phyloP scores from a whole-genome alignment of 2,113 vertebrate species.

The Aix galericulata region DNA sequence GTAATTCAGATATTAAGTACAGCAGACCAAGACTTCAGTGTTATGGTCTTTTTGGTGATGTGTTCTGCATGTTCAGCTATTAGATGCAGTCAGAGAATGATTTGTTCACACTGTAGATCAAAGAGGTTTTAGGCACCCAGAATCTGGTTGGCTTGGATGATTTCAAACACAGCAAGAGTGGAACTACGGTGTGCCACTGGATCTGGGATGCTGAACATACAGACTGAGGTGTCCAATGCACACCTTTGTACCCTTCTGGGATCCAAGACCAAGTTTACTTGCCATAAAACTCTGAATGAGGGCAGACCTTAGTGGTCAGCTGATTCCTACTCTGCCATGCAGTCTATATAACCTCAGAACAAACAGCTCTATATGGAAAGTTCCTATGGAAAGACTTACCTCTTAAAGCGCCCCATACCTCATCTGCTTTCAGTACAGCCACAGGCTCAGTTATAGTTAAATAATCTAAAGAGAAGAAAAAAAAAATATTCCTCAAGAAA shows the following conservation, averaged over 20 bases:
- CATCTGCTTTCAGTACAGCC: conserved; percentile 86
- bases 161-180: not conserved
- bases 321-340: not conserved
- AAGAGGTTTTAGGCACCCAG: not conserved
- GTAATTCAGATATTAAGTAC: not conserved
- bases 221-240: not conserved
- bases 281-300: not conserved
- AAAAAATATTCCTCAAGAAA: not conserved
- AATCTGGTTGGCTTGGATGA: not conserved
- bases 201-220: not conserved
- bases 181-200: not conserved
- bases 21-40: not conserved
- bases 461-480: conserved; percentile 77
- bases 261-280: not conserved
- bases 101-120: not conserved
- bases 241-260: not conserved
- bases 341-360: not conserved
- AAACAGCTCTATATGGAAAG: not conserved
- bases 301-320: not conserved
- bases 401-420: conserved; percentile 92
- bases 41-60: not conserved
- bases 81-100: not conserved
- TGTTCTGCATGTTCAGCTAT: not conserved
- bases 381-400: conserved; percentile 74
- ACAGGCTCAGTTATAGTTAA: conserved; percentile 79